Percentiles rank a stretch among this genome's conserved stretches.
These are phyloP conservation scores for Salvelinus sp. DNA, from an alignment of 2,113 vertebrate species.

Conservation along the genomic window DNA sequence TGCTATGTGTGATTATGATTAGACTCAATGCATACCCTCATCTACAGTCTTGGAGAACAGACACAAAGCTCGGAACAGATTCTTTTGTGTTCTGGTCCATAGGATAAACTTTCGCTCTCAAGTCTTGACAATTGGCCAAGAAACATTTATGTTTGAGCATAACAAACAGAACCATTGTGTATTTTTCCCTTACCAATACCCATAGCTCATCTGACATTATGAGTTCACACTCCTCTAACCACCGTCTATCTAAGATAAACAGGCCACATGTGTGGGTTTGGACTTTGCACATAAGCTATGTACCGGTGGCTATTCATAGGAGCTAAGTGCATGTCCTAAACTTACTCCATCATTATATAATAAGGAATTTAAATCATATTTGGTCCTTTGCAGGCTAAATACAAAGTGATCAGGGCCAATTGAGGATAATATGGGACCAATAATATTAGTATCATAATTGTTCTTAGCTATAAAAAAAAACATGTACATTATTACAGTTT, in stretches of 20 bases:
- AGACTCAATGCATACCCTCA: slow-evolving; percentile 56
- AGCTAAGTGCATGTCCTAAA: no score
- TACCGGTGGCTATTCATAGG: neutral
- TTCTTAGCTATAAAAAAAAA: neutral
- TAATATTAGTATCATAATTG: neutral
- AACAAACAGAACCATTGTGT: slow-evolving; percentile 67
- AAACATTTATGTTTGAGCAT: slow-evolving; percentile 44
- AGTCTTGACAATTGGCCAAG: slow-evolving; percentile 56
- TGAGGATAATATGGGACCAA: neutral
- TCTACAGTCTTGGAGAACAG: slow-evolving; percentile 55
- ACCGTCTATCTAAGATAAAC: neutral
- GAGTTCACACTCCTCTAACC: slow-evolving; percentile 32
- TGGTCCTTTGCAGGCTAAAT: neutral
- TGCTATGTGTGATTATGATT: slow-evolving; percentile 77
- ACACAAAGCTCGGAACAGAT: slow-evolving; percentile 77
- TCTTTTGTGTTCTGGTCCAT: slow-evolving; percentile 66
- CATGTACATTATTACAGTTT: no score
- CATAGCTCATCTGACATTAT: slow-evolving; percentile 26
- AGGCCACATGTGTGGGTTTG: neutral
- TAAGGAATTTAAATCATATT: neutral
- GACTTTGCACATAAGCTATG: neutral
- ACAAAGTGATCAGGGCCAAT: neutral
- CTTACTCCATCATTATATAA: no score
- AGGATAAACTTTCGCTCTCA: slow-evolving; percentile 54
- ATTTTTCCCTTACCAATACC: slow-evolving; percentile 43